Conservation (phyloP, 2,797 vertebrate genomes). For the Propithecus deckenii region DNA sequence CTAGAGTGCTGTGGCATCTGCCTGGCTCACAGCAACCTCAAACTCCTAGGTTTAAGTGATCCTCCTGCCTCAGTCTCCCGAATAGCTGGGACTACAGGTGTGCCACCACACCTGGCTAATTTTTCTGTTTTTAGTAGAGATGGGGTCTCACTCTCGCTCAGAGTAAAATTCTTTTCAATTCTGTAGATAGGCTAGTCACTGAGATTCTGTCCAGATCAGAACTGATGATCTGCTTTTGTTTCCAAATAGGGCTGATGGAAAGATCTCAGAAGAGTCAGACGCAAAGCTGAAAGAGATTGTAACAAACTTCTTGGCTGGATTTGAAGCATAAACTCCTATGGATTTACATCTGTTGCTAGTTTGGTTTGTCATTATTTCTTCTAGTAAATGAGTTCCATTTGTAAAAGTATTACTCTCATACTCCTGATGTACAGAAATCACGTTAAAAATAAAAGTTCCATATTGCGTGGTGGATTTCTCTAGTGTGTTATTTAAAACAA, state of each 20-base stretch:
- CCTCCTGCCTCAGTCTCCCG: too few relatives aligned
- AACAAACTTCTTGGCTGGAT: constrained; percentile 90
- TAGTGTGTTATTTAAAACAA: constrained; percentile 24
- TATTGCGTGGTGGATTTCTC: constrained; percentile 55
- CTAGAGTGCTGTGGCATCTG: too few relatives aligned
- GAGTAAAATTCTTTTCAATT: not conserved
- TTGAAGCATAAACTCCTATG: constrained; percentile 86
- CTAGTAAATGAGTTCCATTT: constrained; percentile 85
- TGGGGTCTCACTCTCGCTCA: too few relatives aligned
- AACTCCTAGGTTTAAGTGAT: too few relatives aligned
- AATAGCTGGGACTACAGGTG: too few relatives aligned
- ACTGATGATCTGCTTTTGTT: constrained; percentile 56
- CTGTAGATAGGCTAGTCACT: not conserved
- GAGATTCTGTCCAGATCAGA: not conserved
- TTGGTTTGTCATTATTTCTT: constrained; percentile 82
- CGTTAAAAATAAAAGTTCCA: constrained; percentile 89
- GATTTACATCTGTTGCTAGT: constrained; percentile 53
- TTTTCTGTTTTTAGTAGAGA: too few relatives aligned
- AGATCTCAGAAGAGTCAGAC: constrained; percentile 93
- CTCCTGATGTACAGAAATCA: constrained; percentile 93
- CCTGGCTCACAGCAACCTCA: too few relatives aligned
- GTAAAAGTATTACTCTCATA: constrained; percentile 87
- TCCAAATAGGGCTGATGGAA: constrained; percentile 90
- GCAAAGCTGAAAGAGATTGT: constrained; percentile 96
- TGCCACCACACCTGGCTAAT: too few relatives aligned